phyloP scores from a whole-genome alignment of 1,140 invertebrate species.

The Batillaria attramentaria region DNA sequence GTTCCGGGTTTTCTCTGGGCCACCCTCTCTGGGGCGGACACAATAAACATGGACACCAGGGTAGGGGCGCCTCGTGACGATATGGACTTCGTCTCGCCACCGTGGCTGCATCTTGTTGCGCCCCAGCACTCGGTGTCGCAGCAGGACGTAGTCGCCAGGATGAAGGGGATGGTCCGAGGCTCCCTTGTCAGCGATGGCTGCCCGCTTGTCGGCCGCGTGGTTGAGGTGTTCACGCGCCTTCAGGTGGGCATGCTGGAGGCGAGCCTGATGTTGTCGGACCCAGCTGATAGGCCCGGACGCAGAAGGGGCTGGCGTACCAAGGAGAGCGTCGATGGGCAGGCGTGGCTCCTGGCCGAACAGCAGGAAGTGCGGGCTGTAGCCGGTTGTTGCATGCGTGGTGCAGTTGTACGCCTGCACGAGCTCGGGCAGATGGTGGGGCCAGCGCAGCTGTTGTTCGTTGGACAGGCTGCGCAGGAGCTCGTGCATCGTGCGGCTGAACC shows the following conservation, averaged over 20 bases:
- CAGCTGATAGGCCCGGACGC: not conserved
- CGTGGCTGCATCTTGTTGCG: conserved; percentile 19
- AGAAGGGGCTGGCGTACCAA: not conserved
- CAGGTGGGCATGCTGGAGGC: not conserved
- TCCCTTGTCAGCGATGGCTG: not conserved
- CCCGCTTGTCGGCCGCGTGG: not conserved
- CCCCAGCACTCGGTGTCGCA: not conserved
- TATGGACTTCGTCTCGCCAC: not conserved
- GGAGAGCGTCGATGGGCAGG: conserved; percentile 38
- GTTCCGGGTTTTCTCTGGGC: not conserved
- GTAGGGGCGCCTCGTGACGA: not conserved
- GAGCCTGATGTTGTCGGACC: conserved; percentile 9
- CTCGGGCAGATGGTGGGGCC: conserved; percentile 42
- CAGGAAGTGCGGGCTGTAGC: conserved; percentile 41
- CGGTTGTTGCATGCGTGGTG: conserved; percentile 40
- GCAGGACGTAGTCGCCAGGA: not conserved
- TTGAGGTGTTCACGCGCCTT: not conserved
- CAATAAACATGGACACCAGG: not conserved
- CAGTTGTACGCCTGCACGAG: conserved; percentile 40
- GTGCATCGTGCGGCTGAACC: conserved; percentile 40
- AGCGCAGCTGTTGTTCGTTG: conserved; percentile 31
- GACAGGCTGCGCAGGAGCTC: conserved; percentile 40
- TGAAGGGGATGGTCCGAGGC: conserved; percentile 3
- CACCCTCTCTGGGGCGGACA: not conserved
- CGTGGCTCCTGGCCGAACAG: conserved; percentile 38